These are phyloP conservation scores for Neostethus bicornis DNA, from an alignment of 2,797 vertebrate species.

Conservation along the genomic window DNA sequence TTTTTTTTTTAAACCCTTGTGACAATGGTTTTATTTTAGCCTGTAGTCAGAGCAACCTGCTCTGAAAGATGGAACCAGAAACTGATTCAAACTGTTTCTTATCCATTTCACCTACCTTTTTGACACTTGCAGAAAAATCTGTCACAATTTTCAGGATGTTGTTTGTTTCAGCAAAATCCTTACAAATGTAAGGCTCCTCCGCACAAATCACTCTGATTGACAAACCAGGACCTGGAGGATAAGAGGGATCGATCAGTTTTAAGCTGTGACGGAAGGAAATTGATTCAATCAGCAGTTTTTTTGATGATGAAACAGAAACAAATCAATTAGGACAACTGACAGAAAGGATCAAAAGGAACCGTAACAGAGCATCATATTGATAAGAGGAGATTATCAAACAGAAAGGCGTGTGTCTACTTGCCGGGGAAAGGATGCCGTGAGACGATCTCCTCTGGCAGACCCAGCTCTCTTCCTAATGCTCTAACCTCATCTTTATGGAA, in stretches of 20 bases:
- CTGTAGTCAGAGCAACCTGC: not conserved
- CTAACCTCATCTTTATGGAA: slow-evolving; percentile 99
- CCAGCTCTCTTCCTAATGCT: slow-evolving; percentile 92
- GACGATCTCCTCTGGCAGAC: slow-evolving; percentile 95
- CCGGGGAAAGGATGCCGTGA: slow-evolving; percentile 97
- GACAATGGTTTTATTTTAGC: too few relatives aligned
- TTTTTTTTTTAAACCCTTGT: too few relatives aligned
- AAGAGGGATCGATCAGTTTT: not conserved
- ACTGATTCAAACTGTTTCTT: not conserved
- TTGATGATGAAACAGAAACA: not conserved
- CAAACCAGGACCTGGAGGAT: slow-evolving; percentile 89
- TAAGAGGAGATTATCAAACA: not conserved
- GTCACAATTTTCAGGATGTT: slow-evolving; percentile 98
- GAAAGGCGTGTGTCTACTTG: slow-evolving; percentile 45
- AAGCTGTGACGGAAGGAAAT: not conserved
- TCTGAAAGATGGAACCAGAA: too few relatives aligned
- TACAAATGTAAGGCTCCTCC: slow-evolving; percentile 96
- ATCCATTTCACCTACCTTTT: slow-evolving; percentile 84
- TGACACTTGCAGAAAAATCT: slow-evolving; percentile 97
- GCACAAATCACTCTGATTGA: slow-evolving; percentile 98
- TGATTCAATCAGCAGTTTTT: not conserved
- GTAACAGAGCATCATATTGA: not conserved
- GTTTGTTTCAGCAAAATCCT: slow-evolving; percentile 98
- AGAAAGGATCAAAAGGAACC: not conserved
- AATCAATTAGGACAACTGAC: not conserved